Evolutionary conservation across 35 echinoderm and acorn worm species (phyloP).

Genomic region (Strongylocentrotus purpuratus): DNA sequence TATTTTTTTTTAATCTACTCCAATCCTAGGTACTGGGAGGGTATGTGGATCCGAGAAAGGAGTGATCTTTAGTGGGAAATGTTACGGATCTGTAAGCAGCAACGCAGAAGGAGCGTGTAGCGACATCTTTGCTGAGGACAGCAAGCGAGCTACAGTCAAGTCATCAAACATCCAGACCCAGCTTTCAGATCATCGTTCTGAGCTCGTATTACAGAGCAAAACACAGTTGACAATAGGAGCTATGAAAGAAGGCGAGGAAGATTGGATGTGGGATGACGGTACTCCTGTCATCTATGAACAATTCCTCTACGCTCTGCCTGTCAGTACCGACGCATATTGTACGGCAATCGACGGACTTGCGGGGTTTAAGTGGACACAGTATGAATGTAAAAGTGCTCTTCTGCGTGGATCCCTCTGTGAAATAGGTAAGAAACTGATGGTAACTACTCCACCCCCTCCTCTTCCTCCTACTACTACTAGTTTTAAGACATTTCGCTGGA

Average conservation of each 20-base stretch:
- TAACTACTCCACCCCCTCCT: too few relatives aligned
- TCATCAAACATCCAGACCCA: neutral
- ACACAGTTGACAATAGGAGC: conserved; percentile 1
- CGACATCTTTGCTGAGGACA: conserved; percentile 20
- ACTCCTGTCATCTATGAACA: conserved; percentile 18
- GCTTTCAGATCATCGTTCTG: neutral
- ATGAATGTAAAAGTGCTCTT: neutral
- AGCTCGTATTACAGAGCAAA: neutral
- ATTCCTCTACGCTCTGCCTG: neutral
- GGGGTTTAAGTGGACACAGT: neutral
- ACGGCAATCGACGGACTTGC: neutral
- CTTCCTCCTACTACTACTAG: too few relatives aligned
- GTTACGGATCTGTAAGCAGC: conserved; percentile 30
- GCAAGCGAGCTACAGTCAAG: neutral
- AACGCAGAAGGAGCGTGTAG: neutral
- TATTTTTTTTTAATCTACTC: too few relatives aligned
- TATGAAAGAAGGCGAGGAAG: neutral
- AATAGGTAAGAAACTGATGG: conserved; percentile 4
- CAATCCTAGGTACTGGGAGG: neutral
- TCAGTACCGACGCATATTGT: neutral
- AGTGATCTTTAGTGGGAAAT: neutral
- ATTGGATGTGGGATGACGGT: neutral
- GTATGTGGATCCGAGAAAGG: neutral
- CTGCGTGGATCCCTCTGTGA: conserved; percentile 29
- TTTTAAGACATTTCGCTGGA: too few relatives aligned